These are phyloP conservation scores for Corvus hawaiiensis DNA, from an alignment of 2,113 vertebrate species.

Conservation along the genomic window DNA sequence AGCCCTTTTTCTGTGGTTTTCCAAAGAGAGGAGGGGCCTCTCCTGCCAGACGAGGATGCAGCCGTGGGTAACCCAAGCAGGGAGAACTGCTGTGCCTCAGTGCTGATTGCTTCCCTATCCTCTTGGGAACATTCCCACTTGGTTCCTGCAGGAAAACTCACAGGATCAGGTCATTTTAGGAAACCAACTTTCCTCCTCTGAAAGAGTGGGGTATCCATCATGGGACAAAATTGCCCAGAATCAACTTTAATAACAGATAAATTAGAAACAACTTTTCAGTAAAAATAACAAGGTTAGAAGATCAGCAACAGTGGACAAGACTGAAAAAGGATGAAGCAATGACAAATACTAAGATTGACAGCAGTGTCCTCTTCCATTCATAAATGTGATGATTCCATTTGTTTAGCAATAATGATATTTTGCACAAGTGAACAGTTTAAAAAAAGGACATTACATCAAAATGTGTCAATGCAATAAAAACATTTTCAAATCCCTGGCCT, in stretches of 20 bases:
- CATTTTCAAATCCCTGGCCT: neutral
- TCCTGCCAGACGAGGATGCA: neutral
- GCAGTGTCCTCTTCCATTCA: neutral
- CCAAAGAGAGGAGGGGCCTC: neutral
- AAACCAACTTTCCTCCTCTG: neutral
- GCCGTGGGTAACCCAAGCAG: fast-evolving
- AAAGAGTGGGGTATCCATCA: neutral
- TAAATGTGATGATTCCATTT: neutral
- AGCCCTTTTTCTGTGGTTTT: neutral
- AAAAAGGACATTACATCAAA: neutral
- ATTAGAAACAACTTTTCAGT: neutral
- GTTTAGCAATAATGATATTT: neutral
- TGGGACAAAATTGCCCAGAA: neutral
- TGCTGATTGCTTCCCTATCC: fast-evolving
- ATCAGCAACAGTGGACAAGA: neutral
- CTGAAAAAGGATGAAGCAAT: neutral
- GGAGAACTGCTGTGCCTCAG: neutral
- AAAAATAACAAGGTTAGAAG: neutral
- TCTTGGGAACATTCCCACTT: neutral
- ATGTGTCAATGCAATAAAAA: neutral
- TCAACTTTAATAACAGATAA: neutral
- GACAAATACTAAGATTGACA: neutral
- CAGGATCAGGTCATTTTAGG: neutral
- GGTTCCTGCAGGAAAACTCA: neutral
- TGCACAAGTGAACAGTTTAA: neutral